phyloP scores from a whole-genome alignment of 2,888 invertebrate species.

The Hoplodrina blanda region DNA sequence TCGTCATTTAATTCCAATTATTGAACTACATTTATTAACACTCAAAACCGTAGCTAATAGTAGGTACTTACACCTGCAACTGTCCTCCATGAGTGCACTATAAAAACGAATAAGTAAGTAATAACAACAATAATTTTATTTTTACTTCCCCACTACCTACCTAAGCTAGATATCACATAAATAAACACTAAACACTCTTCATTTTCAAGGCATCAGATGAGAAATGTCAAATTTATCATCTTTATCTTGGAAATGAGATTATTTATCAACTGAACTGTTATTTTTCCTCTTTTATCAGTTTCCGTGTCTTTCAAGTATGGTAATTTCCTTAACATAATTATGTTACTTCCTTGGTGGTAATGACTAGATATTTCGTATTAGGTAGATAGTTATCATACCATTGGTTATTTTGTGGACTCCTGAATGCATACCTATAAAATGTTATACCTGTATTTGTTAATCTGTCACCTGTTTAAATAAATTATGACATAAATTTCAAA shows the following conservation, averaged over 20 bases:
- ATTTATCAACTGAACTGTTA: slow-evolving; percentile 32
- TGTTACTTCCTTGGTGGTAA: background rate
- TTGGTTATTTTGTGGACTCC: background rate
- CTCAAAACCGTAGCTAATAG: too few relatives aligned
- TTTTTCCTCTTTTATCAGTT: slow-evolving; percentile 22
- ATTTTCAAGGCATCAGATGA: slow-evolving; percentile 30
- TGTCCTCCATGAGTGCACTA: background rate
- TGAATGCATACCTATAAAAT: slow-evolving; percentile 5
- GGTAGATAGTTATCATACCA: too few relatives aligned
- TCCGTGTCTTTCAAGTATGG: background rate
- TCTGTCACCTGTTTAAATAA: slow-evolving; percentile 3
- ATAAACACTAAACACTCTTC: slow-evolving; percentile 2
- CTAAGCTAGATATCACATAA: background rate
- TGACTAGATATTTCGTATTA: background rate
- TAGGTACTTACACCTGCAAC: background rate
- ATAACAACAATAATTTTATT: too few relatives aligned
- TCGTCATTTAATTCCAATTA: background rate
- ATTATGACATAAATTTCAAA: background rate
- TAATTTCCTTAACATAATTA: background rate
- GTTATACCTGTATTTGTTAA: background rate
- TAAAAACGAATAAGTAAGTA: background rate
- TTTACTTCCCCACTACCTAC: background rate
- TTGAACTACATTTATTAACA: too few relatives aligned
- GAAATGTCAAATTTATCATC: slow-evolving; percentile 23
- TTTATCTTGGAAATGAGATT: slow-evolving; percentile 34